Evolutionary conservation across 1,140 invertebrate genomes (phyloP).

Genomic region (Heterodera carotae): DNA sequence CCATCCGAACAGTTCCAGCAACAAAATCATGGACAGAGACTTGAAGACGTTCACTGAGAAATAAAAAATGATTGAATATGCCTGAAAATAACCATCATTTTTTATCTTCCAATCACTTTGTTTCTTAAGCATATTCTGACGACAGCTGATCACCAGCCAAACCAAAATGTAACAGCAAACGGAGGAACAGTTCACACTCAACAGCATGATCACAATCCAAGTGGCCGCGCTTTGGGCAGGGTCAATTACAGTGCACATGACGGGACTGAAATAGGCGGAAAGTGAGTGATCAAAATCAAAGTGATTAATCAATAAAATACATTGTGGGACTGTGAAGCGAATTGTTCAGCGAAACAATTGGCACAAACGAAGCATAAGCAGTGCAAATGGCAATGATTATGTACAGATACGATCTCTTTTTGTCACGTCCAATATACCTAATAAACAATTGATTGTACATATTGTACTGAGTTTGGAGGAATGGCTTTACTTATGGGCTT

Average conservation of each 20-base stretch:
- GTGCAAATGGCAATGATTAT: constrained; percentile 15
- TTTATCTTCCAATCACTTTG: background rate
- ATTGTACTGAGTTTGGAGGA: background rate
- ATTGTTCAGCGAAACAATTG: background rate
- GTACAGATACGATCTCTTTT: background rate
- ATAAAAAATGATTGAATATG: background rate
- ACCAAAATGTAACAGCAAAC: constrained; percentile 19
- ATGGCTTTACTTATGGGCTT: background rate
- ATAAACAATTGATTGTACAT: too few relatives aligned
- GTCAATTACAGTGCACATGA: constrained; percentile 31
- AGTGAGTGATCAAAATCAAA: background rate
- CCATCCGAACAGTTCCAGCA: constrained; percentile 25
- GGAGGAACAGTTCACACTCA: constrained; percentile 14
- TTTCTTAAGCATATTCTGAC: constrained; percentile 9
- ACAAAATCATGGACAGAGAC: constrained; percentile 19
- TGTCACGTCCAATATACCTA: constrained; percentile 17
- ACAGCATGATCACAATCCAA: constrained; percentile 20
- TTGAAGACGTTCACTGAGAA: constrained; percentile 22
- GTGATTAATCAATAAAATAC: background rate
- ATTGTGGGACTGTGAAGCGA: constrained; percentile 17
- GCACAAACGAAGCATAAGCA: background rate
- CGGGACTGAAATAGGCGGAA: constrained; percentile 11
- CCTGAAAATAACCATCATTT: background rate
- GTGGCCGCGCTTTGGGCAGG: constrained; percentile 14
- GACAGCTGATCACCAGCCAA: constrained; percentile 4